Evolutionary conservation across 2,888 invertebrate species (phyloP).

Genomic region (Diaprepes abbreviatus): DNA sequence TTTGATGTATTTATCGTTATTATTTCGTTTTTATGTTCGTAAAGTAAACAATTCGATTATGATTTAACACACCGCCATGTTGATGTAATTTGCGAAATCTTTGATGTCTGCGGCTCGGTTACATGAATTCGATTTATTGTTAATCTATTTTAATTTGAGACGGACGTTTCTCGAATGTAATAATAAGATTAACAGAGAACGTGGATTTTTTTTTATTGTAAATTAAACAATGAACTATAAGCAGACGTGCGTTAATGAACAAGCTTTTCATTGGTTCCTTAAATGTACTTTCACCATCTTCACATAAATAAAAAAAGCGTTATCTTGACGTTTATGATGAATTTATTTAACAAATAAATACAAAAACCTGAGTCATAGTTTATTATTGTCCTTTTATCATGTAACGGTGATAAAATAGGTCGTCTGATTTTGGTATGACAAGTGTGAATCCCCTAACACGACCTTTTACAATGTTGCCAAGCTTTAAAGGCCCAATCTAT

Average conservation of each 20-base stretch:
- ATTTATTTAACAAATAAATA: too few relatives aligned
- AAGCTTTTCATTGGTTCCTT: too few relatives aligned
- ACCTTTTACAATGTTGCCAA: too few relatives aligned
- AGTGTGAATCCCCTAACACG: too few relatives aligned
- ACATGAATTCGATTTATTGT: neutral
- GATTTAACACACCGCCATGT: slow-evolving; percentile 5
- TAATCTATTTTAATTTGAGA: neutral
- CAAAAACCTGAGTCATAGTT: too few relatives aligned
- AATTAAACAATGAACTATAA: neutral
- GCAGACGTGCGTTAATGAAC: too few relatives aligned
- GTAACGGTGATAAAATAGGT: too few relatives aligned
- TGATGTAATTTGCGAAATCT: neutral
- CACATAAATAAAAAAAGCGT: too few relatives aligned
- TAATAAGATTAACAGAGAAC: neutral
- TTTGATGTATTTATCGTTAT: neutral
- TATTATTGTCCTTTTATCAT: too few relatives aligned
- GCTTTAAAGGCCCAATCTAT: too few relatives aligned
- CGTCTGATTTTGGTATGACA: too few relatives aligned
- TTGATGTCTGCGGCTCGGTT: neutral
- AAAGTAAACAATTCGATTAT: neutral
- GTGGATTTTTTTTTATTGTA: neutral
- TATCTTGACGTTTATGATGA: neutral
- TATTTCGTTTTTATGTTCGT: neutral
- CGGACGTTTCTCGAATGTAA: neutral
- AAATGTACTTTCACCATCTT: too few relatives aligned